Evolutionary conservation across 2,113 vertebrate genomes (phyloP), one percentile per base, ranked within the genome.

Genomic region (Tupaia chinensis): DNA sequence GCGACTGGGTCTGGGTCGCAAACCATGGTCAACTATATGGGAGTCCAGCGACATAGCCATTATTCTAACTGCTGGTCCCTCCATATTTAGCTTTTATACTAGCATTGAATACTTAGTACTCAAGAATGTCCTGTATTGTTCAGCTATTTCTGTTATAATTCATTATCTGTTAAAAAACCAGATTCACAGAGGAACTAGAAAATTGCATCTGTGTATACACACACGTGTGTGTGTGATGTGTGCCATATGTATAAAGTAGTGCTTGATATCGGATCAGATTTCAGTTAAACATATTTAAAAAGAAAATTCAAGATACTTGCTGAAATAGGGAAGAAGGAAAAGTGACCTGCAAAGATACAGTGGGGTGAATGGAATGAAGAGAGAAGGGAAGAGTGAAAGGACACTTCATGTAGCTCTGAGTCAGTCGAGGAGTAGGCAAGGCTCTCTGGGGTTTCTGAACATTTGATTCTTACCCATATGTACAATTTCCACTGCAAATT

Each of bases 381-480:
- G 29, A 92, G 69, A 61, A 56, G 22, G 15, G 34, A 1, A 16
- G 53, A 14, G 1, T 3, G 19, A 53, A 78, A 23, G 15, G 29
- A 23, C 5, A 16, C 15, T 16, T 27, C 5, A 6, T 3, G 2
- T 5, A 79, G 12, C 44, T 92, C 9, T 32, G 56, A 54, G 12
- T 17, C 53, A 81, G 27, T 2, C 4, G 74, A 78, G 22, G 60
- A 54, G 61, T 34, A 54, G 68, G 32, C 15, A 84, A 29, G 17
- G 14, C 12, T 19, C 1, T 56, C 32, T 14, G 23, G 5, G 9
- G 15, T n/a, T 29, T 77, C 81, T 56, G 91, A 85, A 73, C 22
- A 14, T 65, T 79, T 73, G 68, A 34, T 66, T 88, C 95, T 98
- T 61, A 98, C 97, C 85, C 90, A 98, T 96, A 16, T 94, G 85